phyloP scores from a whole-genome alignment of 2,113 vertebrate species.

The Choloepus hoffmanni region DNA sequence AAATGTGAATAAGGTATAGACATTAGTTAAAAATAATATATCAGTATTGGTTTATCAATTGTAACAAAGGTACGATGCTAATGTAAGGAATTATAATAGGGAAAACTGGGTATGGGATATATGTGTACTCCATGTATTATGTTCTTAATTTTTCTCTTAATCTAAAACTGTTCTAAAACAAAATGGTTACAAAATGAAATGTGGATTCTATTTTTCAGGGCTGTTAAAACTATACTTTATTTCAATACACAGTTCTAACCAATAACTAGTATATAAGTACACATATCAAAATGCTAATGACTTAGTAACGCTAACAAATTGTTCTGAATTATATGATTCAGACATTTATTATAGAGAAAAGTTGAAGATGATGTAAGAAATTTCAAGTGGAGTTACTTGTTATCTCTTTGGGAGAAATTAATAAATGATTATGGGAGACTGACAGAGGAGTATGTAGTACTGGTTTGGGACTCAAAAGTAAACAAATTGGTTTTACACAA shows the following conservation, averaged over 20 bases:
- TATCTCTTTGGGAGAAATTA: not conserved
- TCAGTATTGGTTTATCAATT: not conserved
- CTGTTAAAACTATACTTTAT: not conserved
- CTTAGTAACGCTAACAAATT: conserved; percentile 17
- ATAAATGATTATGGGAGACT: not conserved
- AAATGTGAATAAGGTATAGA: not conserved
- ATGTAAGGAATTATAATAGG: not conserved
- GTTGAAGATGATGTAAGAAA: not conserved
- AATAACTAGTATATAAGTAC: not conserved
- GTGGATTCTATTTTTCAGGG: not conserved
- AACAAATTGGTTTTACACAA: conserved; percentile 41
- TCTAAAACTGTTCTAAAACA: not conserved
- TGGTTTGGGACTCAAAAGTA: not conserved
- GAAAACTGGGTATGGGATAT: not conserved
- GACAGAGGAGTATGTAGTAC: not conserved
- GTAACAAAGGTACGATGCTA: not conserved
- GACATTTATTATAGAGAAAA: conserved; percentile 15
- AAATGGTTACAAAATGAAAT: not conserved
- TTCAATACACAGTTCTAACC: not conserved
- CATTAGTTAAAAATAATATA: not conserved
- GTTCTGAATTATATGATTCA: not conserved
- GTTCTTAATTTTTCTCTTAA: not conserved
- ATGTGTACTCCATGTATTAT: not conserved
- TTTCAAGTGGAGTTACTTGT: conserved; percentile 20
- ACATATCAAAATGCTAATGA: not conserved